phyloP scores from a whole-genome alignment of 2,797 vertebrate genomes.

The Myioborus melanocephalus region DNA sequence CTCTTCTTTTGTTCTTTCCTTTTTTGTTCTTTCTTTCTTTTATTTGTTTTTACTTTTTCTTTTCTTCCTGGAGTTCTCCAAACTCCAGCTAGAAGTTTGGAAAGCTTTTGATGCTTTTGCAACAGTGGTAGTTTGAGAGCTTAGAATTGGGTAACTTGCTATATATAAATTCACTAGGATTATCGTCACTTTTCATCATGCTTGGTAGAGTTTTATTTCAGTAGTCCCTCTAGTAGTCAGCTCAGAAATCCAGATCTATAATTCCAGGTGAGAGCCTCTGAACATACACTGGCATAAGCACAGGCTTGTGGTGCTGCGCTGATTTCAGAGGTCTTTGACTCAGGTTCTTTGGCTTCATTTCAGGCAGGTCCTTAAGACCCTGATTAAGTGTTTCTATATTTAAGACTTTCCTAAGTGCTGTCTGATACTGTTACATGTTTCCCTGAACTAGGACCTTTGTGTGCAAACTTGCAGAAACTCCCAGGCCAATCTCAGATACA shows the following conservation, averaged over 20 bases:
- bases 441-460: neutral
- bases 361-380: neutral
- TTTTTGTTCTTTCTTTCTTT: neutral
- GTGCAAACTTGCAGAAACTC: neutral
- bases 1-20: neutral
- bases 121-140: neutral
- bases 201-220: neutral
- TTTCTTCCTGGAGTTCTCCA: neutral
- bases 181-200: neutral
- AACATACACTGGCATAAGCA: neutral
- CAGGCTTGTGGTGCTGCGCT: fast-evolving
- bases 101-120: neutral
- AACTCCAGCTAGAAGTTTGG: neutral
- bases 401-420: neutral
- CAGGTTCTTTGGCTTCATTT: neutral
- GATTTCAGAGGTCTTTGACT: neutral
- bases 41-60: neutral
- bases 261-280: neutral
- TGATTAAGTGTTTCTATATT: neutral
- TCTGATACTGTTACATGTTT: neutral
- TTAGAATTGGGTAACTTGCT: neutral
- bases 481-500: neutral
- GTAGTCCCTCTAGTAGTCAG: neutral
- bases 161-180: neutral
- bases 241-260: neutral